Base-by-base conservation (phyloP, 2,888 invertebrate genomes). In the Zhengitettix transpicula region DNA sequence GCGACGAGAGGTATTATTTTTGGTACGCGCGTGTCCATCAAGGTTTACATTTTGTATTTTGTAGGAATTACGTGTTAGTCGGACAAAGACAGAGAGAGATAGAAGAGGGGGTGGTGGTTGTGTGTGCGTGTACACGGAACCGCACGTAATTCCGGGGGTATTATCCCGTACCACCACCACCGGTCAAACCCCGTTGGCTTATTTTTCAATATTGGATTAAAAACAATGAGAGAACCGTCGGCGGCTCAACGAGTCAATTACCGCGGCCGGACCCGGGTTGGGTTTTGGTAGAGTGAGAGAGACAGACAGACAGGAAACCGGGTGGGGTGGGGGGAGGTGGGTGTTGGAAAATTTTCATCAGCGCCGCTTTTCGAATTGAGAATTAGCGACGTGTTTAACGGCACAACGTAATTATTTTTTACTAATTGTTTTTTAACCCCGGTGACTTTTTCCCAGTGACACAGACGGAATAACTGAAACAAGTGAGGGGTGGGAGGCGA, bases 141-240 rank as follows among this genome's bases (percentile, higher is more conserved):
- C 59, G 53, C 59, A 57, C 57, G 57, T 61, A 61, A 61, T 59
- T 41, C 61, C 28, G 57, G 59, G 55, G 59, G 59, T 61, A 61
- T 59, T 55, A 57, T 44, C 57, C 41, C 47, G 47, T 54, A 44
- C 12, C 52, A 51, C 16, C 59, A 17, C 40, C 56, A 42, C 58
- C 51, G 51, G 57, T 57, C 56, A 61, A 61, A 58, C 56, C 61
- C 61, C 58, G 56, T 52, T 53, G 59, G 56, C 54, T 61, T 61
- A 61, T 61, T 61, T 61, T 61, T 61, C 59, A 53, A 61, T 59
- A 59, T 61, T 59, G 57, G 59, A 59, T 61, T 61, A 61, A 60
- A 60, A 60, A 60, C 57, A 57, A 51, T 12, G 57, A 28, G 28
- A 28, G 28, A 28, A 28, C 28, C 28, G 41, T 16, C 47, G 47